Evolutionary conservation across 2,797 vertebrate species (phyloP).

Genomic region (Gymnocypris eckloni): DNA sequence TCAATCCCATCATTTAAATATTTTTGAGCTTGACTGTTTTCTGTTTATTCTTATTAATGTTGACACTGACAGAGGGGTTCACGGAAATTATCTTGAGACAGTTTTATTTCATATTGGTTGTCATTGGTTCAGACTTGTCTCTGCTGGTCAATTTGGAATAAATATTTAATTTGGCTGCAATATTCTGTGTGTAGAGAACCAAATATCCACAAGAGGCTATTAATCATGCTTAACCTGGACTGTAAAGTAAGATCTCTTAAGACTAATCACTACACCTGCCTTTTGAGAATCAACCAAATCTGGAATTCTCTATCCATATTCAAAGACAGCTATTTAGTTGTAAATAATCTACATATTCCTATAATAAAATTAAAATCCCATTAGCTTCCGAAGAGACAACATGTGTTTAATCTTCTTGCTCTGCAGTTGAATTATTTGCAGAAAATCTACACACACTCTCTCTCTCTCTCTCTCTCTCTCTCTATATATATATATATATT

Average conservation of each 20-base stretch:
- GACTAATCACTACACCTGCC: neutral
- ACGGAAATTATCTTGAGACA: neutral
- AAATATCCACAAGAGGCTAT: neutral
- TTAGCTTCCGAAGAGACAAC: neutral
- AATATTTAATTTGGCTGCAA: neutral
- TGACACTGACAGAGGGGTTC: neutral
- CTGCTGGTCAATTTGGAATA: conserved; percentile 22
- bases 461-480: neutral
- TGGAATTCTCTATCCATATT: neutral
- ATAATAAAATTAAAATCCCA: neutral
- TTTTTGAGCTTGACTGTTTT: neutral
- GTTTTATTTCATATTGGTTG: neutral
- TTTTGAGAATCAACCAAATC: neutral
- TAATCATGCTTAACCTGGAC: neutral
- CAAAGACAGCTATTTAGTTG: neutral
- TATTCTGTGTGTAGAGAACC: neutral
- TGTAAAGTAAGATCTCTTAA: neutral
- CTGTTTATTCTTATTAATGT: neutral
- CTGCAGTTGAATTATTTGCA: neutral
- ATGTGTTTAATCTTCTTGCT: neutral
- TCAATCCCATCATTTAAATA: neutral
- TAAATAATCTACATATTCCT: neutral
- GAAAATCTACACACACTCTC: neutral
- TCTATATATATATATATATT: neutral
- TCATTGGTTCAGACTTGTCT: neutral